Evolutionary conservation across 2,888 invertebrate genomes (phyloP).

Genomic region (Pocota personata): DNA sequence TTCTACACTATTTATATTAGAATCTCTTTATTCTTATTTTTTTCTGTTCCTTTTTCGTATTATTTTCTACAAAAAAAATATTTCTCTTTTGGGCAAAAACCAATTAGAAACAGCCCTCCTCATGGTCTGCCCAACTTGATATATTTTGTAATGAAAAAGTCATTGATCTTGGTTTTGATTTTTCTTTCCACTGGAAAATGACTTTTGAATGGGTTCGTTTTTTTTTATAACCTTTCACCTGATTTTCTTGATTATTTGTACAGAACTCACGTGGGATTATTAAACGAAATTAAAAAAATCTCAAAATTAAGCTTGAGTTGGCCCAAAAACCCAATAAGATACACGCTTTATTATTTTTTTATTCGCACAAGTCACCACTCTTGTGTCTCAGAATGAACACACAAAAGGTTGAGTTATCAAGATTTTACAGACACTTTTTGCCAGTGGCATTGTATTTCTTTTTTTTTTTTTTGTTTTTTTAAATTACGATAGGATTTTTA

Average conservation of each 20-base stretch:
- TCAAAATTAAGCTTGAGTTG: neutral
- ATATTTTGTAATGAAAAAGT: slow-evolving; percentile 9
- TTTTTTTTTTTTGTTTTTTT: neutral
- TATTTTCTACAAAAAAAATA: neutral
- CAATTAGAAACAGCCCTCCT: slow-evolving; percentile 15
- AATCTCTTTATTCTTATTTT: neutral
- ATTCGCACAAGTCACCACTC: neutral
- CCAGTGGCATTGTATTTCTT: slow-evolving; percentile 12
- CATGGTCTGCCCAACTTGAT: neutral
- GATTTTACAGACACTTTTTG: slow-evolving; percentile 26
- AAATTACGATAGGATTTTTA: slow-evolving; percentile 22
- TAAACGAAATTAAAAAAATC: neutral
- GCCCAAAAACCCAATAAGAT: slow-evolving; percentile 40
- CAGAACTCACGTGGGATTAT: neutral
- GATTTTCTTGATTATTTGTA: slow-evolving; percentile 6
- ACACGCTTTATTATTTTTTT: neutral
- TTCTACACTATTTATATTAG: neutral
- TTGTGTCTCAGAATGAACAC: neutral
- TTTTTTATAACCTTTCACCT: slow-evolving; percentile 39
- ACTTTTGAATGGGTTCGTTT: neutral
- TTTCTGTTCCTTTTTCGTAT: neutral
- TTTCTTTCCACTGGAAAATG: neutral
- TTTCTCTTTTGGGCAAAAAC: neutral
- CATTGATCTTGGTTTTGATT: slow-evolving; percentile 25
- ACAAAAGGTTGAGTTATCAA: slow-evolving; percentile 28